phyloP scores from a whole-genome alignment of 64 coral and sea anemone species.

The Catalaphyllia jardinei region DNA sequence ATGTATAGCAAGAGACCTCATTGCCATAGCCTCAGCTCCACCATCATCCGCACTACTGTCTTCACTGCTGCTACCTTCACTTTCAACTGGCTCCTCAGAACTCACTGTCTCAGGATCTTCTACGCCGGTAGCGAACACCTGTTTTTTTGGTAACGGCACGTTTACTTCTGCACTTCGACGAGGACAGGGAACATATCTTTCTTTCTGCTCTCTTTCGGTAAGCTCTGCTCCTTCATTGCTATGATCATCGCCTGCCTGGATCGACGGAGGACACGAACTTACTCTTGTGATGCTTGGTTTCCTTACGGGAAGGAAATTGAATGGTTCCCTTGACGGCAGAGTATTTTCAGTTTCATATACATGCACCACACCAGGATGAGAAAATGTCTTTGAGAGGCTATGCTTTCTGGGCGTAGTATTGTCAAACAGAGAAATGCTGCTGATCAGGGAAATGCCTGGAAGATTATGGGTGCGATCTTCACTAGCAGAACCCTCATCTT shows the following conservation, averaged over 20 bases:
- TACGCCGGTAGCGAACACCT: background rate
- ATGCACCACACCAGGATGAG: constrained; percentile 22
- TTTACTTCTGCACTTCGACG: background rate
- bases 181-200: background rate
- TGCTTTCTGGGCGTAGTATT: background rate
- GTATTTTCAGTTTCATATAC: background rate
- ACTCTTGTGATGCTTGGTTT: background rate
- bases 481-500: background rate
- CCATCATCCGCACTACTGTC: background rate
- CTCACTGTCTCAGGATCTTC: background rate
- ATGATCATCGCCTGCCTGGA: background rate
- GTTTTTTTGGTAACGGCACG: background rate
- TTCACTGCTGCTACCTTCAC: background rate
- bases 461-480: background rate
- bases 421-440: background rate
- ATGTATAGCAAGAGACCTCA: background rate
- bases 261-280: constrained; percentile 19
- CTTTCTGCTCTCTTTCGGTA: background rate
- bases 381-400: constrained; percentile 40
- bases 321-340: background rate
- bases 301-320: background rate
- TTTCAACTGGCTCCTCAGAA: background rate
- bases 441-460: background rate
- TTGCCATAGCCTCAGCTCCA: constrained; percentile 18
- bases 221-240: background rate